Conservation (phyloP, 2,113 vertebrate species). For the Gallinago undulata region DNA sequence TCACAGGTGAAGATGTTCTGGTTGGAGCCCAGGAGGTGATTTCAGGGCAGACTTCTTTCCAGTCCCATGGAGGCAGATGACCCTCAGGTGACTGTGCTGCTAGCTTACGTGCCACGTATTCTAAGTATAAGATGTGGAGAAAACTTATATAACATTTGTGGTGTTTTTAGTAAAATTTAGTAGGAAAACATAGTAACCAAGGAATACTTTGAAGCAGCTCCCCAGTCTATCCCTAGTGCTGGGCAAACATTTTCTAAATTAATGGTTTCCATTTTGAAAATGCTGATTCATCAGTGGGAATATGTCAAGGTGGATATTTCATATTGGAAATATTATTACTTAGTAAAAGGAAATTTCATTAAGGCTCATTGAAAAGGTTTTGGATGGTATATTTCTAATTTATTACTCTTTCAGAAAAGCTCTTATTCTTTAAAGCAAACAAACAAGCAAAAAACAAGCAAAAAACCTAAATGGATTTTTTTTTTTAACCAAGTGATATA, state of each 20-base stretch:
- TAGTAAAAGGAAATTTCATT: background rate
- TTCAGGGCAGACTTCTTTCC: background rate
- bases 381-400: background rate
- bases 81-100: background rate
- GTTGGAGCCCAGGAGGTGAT: background rate
- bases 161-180: background rate
- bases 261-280: background rate
- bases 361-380: background rate
- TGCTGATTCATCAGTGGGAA: background rate
- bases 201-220: background rate
- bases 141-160: background rate
- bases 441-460: background rate
- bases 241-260: background rate
- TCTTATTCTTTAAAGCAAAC: background rate
- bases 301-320: background rate
- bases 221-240: background rate
- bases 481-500: background rate
- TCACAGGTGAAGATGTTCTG: background rate
- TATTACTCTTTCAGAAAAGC: background rate
- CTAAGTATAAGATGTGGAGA: background rate
- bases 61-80: background rate
- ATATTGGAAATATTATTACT: background rate
- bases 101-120: fast-evolving
- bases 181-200: background rate
- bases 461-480: background rate